Percentiles rank a stretch among this genome's conserved stretches.
Evolutionary conservation across 2,113 vertebrate species (phyloP).

Genomic region (Spea multiplicata): DNA sequence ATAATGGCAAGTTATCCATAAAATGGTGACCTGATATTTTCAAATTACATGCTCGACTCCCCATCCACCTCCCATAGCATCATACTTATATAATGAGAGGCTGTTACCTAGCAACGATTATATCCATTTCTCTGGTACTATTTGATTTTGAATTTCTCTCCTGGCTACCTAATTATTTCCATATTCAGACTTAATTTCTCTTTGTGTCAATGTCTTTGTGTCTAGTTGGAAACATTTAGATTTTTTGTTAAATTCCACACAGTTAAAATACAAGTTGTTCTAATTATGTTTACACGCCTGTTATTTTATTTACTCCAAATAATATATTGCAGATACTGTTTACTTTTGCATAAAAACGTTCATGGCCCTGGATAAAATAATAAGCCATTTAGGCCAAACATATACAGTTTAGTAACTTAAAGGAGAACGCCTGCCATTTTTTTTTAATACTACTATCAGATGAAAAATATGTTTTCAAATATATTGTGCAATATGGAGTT

Average conservation of each 20-base stretch:
- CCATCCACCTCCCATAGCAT: not conserved
- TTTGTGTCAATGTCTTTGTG: not conserved
- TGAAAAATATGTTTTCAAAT: too few relatives aligned
- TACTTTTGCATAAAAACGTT: too few relatives aligned
- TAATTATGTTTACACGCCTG: not conserved
- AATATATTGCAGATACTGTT: too few relatives aligned
- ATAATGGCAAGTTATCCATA: conserved; percentile 1
- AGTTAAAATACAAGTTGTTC: not conserved
- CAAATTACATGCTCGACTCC: not conserved
- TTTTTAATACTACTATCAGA: too few relatives aligned
- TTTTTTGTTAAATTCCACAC: not conserved
- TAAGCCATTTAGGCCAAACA: too few relatives aligned
- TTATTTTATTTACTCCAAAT: too few relatives aligned
- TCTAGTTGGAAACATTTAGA: not conserved
- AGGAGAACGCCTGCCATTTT: too few relatives aligned
- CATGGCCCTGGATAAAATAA: too few relatives aligned
- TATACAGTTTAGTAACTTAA: too few relatives aligned
- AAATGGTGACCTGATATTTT: not conserved
- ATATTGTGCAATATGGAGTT: too few relatives aligned
- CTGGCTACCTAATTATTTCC: conserved; percentile 8
- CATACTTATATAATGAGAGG: conserved; percentile 19
- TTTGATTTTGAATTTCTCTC: not conserved
- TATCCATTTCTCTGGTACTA: not conserved
- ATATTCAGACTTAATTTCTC: not conserved
- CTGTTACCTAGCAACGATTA: conserved; percentile 8